Base-by-base conservation (phyloP, 2,888 invertebrate species). In the Volucella inflata region DNA sequence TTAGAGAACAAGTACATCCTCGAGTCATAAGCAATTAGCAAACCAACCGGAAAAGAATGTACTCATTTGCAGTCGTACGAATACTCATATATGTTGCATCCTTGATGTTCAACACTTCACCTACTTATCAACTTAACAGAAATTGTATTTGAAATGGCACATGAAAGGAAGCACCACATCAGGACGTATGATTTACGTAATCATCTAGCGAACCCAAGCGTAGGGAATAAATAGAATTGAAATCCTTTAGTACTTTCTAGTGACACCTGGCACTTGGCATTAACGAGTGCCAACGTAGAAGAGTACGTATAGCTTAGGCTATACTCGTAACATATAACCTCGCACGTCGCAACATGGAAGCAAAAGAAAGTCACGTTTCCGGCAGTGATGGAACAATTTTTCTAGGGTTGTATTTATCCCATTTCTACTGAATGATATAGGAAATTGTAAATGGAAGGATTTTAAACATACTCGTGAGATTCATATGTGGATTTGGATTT, bases 11-110 rank as follows among this genome's bases (percentile, higher is more conserved):
- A 30, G 30, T 6, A 30, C 30, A 77, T 77, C 81, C 85, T 72
- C 76, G 30, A 85, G 85, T 77, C 77, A 85, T 76, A 77, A 85
- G 85, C 85, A 85, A 85, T 85, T 85, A 85, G 85, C 62, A 76
- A 85, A 72, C 76, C 85, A 46, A 81, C 85, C 85, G 85, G 85
- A 85, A 85, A 85, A 85, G 81, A 85, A 85, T 85, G 75, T 65
- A 53, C 65, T 67, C 84, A 51, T 55, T 71, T 48, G 71, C 79
- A 65, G 16, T 42, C 46, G 67, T 64, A 42, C 70, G 38, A 30
- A 57, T 50, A 51, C 36, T 36, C 36, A 6, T 85, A 67, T 57
- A 81, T 81, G 72, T 72, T 77, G 76, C 46, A 50, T 62, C 12
- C 10, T 55, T 38, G n/a, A 65, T 57, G 78, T 48, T 65, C n/a